A percentile compares a stretch with the other conserved stretches of the same genome.
Evolutionary conservation across 2,888 invertebrate species (phyloP).

Genomic region (Ceratothoa steindachneri): DNA sequence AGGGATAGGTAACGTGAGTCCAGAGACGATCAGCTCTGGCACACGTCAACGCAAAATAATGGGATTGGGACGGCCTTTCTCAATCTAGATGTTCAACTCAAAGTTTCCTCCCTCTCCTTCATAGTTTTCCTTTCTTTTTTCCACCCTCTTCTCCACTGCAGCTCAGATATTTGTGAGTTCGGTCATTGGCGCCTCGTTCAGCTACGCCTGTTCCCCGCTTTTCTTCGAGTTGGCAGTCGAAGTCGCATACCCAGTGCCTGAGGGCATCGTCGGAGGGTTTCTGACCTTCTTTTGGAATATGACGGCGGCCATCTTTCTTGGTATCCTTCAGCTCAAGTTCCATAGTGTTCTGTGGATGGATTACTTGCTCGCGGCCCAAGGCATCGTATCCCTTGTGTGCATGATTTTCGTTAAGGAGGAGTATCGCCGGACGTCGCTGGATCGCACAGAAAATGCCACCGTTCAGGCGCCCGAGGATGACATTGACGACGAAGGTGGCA

Average conservation of each 20-base stretch:
- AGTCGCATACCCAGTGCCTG: constrained; percentile 45
- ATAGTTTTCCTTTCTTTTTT: no score
- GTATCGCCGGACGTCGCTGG: constrained; percentile 30
- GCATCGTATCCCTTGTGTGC: constrained; percentile 24
- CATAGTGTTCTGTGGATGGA: constrained; percentile 40
- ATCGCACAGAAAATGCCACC: constrained; percentile 11
- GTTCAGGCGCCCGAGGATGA: not conserved
- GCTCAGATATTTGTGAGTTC: constrained; percentile 39
- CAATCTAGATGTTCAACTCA: no score
- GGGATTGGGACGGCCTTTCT: no score
- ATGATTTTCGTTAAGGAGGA: constrained; percentile 38
- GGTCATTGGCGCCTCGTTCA: constrained; percentile 39
- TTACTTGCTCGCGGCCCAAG: constrained; percentile 35
- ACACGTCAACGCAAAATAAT: no score
- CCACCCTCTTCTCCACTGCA: constrained; percentile 15
- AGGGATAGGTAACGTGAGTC: no score
- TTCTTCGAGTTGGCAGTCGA: constrained; percentile 47
- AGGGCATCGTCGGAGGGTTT: constrained; percentile 46
- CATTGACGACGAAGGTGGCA: not conserved
- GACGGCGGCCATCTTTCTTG: constrained; percentile 39
- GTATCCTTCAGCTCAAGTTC: constrained; percentile 28
- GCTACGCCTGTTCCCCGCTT: constrained; percentile 47
- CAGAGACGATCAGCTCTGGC: no score
- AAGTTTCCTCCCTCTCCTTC: no score
- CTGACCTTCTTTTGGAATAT: constrained; percentile 45